These are phyloP conservation scores for Heliconius erato DNA, from an alignment of 2,888 invertebrate species.

Conservation along the genomic window DNA sequence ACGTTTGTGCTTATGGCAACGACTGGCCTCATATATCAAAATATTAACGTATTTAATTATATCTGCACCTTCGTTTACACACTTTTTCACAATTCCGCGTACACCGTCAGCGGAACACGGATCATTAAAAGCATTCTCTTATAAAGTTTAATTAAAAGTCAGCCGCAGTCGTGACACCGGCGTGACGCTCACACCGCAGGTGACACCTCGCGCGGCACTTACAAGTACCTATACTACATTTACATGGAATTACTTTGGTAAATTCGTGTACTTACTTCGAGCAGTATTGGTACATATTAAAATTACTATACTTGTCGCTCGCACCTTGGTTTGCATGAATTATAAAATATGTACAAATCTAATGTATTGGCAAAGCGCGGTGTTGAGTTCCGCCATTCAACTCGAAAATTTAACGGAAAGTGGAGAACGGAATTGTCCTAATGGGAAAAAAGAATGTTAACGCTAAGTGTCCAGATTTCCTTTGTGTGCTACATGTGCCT, in stretches of 20 bases:
- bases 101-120: neutral
- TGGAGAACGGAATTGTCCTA: too few relatives aligned
- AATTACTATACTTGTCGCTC: too few relatives aligned
- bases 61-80: neutral
- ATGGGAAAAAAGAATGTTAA: too few relatives aligned
- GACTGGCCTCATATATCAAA: neutral
- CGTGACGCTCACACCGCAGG: slow-evolving; percentile 2
- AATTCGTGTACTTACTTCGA: neutral
- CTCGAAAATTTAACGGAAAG: too few relatives aligned
- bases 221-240: slow-evolving; percentile 6
- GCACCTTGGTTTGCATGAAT: too few relatives aligned
- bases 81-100: neutral
- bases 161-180: slow-evolving; percentile 26
- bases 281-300: neutral
- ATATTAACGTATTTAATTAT: neutral
- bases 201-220: slow-evolving; percentile 17
- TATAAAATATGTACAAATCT: too few relatives aligned
- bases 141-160: slow-evolving; percentile 35
- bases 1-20: too few relatives aligned
- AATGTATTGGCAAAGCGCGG: too few relatives aligned
- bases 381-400: too few relatives aligned
- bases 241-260: slow-evolving; percentile 5
- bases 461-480: too few relatives aligned
- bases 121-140: slow-evolving; percentile 30
- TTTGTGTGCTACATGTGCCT: too few relatives aligned